These are phyloP conservation scores for Sparidentex hasta DNA, from an alignment of 2,797 vertebrate genomes.

Conservation along the genomic window DNA sequence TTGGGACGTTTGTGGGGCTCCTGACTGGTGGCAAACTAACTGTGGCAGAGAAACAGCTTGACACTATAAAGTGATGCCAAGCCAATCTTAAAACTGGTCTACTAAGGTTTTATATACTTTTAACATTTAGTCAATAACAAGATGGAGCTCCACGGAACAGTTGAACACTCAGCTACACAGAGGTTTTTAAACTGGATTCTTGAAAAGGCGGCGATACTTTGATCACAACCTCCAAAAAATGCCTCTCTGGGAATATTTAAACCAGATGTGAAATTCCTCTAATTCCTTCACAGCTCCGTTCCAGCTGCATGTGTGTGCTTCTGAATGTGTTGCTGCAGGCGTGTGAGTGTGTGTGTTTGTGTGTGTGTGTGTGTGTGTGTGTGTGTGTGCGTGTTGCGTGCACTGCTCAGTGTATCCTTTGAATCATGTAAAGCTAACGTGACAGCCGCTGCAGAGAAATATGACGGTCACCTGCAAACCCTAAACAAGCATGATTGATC, in stretches of 20 bases:
- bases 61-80: background rate
- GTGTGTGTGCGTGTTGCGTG: conserved; percentile 17
- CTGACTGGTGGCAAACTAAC: background rate
- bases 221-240: conserved; percentile 11
- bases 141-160: background rate
- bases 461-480: conserved; percentile 64
- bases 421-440: conserved; percentile 48
- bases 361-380: conserved; percentile 5
- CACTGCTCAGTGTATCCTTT: conserved; percentile 56
- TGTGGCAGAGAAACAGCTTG: background rate
- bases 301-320: conserved; percentile 40
- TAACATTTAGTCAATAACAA: background rate
- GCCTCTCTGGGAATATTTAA: conserved; percentile 33
- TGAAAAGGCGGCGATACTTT: conserved; percentile 6
- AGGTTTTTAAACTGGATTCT: background rate
- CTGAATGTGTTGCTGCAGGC: background rate
- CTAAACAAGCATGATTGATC: conserved; percentile 72
- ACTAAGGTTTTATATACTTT: background rate
- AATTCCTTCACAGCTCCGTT: conserved; percentile 54
- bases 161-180: background rate
- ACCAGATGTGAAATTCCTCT: conserved; percentile 73
- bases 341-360: background rate
- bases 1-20: background rate
- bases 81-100: background rate
- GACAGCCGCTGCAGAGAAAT: conserved; percentile 62